Conservation (phyloP, 2,113 vertebrate genomes). For the Hystrix cristata region DNA sequence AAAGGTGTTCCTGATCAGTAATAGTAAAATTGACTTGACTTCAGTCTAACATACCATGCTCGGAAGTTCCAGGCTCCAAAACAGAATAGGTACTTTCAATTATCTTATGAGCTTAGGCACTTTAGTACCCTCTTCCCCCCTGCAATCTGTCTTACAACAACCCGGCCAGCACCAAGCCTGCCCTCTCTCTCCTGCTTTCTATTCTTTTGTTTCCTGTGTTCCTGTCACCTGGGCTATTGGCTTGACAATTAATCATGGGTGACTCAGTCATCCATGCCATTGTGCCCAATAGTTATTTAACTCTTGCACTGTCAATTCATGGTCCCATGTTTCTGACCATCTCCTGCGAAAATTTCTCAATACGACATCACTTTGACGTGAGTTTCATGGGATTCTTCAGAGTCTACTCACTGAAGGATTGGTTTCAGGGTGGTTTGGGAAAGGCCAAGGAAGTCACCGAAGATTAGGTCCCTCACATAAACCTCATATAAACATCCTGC, state of each 20-base stretch:
- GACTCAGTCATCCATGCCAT: not conserved
- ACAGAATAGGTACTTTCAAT: not conserved
- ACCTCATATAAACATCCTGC: not conserved
- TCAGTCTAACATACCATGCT: not conserved
- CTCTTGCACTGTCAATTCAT: not conserved
- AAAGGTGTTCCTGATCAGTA: slow-evolving; percentile 22
- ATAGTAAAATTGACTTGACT: slow-evolving; percentile 28
- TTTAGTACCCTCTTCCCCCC: not conserved
- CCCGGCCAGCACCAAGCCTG: not conserved
- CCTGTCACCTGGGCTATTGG: not conserved
- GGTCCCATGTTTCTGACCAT: not conserved
- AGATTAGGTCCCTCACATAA: not conserved
- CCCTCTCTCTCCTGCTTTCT: not conserved
- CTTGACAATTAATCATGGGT: not conserved
- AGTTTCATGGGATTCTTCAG: not conserved
- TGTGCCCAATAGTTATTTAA: not conserved
- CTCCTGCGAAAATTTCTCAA: not conserved
- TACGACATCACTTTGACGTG: not conserved
- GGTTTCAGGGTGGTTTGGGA: not conserved
- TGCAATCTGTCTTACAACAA: not conserved
- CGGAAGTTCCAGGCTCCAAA: not conserved
- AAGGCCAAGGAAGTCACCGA: not conserved
- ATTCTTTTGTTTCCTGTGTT: not conserved
- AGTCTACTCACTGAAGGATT: not conserved
- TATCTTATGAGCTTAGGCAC: slow-evolving; percentile 3